These are phyloP conservation scores for Hylyphantes graminicola DNA, from an alignment of 1,140 invertebrate species.

Conservation along the genomic window DNA sequence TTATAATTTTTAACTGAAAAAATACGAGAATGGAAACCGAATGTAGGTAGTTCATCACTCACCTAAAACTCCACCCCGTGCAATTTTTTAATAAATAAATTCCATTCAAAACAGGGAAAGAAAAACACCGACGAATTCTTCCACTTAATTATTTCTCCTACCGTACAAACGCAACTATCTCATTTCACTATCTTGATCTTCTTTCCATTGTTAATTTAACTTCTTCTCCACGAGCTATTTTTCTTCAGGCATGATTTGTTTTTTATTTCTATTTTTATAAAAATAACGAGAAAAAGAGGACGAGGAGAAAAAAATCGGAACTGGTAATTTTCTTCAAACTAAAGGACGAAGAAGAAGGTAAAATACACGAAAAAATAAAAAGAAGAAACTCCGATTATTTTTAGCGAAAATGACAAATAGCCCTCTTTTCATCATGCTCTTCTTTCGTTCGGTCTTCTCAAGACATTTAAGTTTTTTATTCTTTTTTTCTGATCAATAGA, in stretches of 20 bases:
- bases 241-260: slow-evolving; percentile 7
- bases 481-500: slow-evolving; percentile 43
- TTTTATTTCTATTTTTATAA: slow-evolving; percentile 1
- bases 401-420: slow-evolving; percentile 46
- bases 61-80: too few species aligned
- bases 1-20: too few species aligned
- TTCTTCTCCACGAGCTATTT: neutral
- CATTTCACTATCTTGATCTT: neutral
- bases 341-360: slow-evolving; percentile 5
- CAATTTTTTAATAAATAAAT: too few species aligned
- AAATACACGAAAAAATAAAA: slow-evolving; percentile 35
- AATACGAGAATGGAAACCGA: too few species aligned
- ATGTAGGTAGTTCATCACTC: too few species aligned
- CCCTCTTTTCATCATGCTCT: slow-evolving; percentile 50
- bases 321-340: slow-evolving; percentile 35
- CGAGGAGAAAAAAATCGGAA: slow-evolving; percentile 2
- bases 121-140: neutral
- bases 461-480: slow-evolving; percentile 43
- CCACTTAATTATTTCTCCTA: slow-evolving; percentile 14
- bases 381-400: slow-evolving; percentile 53
- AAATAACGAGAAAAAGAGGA: slow-evolving; percentile 20
- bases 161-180: too few species aligned
- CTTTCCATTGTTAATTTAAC: slow-evolving; percentile 35
- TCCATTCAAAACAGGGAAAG: too few species aligned
- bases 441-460: slow-evolving; percentile 49